Conservation (phyloP, 30 jellyfish, hydroid and myxozoan genomes). For the Clytia hemisphaerica region DNA sequence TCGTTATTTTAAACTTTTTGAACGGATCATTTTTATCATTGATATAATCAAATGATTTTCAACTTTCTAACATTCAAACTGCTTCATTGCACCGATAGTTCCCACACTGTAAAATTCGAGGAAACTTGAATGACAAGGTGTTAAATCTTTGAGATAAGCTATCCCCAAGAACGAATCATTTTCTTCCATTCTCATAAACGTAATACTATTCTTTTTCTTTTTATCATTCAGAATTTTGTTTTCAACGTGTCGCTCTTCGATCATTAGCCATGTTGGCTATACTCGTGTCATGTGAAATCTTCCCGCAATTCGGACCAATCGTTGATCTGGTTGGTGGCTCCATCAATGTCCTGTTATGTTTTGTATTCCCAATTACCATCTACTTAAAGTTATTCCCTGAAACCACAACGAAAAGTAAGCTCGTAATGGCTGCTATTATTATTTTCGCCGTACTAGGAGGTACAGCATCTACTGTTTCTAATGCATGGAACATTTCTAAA, state of each 20-base stretch:
- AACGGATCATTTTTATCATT: too few species aligned
- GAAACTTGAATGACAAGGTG: too few species aligned
- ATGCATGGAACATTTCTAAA: neutral
- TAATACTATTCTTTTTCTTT: too few species aligned
- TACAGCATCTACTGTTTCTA: constrained; percentile 22
- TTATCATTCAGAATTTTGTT: constrained; percentile 12
- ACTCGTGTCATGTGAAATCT: constrained; percentile 24
- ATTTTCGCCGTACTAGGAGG: constrained; percentile 13
- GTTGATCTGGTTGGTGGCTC: constrained; percentile 50
- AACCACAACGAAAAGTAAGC: neutral
- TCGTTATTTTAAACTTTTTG: too few species aligned
- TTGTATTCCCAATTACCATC: constrained; percentile 22
- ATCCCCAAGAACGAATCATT: too few species aligned
- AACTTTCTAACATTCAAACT: too few species aligned
- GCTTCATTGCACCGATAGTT: too few species aligned
- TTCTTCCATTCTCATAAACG: too few species aligned
- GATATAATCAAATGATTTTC: too few species aligned
- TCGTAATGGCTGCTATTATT: constrained; percentile 7
- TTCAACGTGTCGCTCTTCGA: constrained; percentile 17
- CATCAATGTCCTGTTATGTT: constrained; percentile 23
- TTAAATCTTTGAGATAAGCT: too few species aligned
- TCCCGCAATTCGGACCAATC: constrained; percentile 41
- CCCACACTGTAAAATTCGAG: too few species aligned
- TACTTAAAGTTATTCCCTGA: constrained; percentile 33
- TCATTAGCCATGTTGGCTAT: constrained; percentile 11